Evolutionary conservation across 2,888 invertebrate species (phyloP), one percentile per base, ranked within the genome.

Genomic region (Oligia fasciuncula): DNA sequence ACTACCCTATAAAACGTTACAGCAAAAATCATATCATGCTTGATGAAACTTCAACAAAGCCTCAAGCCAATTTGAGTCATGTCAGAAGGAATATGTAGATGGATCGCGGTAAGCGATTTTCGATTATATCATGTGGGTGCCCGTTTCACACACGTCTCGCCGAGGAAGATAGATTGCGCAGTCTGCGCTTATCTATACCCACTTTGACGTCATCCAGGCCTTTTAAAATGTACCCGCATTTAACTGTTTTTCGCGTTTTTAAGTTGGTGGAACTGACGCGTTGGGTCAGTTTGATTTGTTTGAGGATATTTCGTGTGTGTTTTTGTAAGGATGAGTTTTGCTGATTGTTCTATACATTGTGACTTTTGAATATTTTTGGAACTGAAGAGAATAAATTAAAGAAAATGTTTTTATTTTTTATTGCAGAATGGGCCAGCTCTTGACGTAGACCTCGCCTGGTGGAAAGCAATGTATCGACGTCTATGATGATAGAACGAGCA

Each of bases 101-200:
- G 93, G 93, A 93, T 94, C 90, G 90, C 87, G 90, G 93, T 93
- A 93, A 94, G 92, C 94, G 94, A 92, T 94, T 94, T 92, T 92
- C 93, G 94, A 94, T 94, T 92, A 94, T 93, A 94, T 93, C 93
- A 92, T 93, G 92, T 91, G 93, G 93, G 93, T 89, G 85, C 91
- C 91, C 91, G 92, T 93, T 94, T 94, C 93, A 90, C 92, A 91
- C 90, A 93, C 90, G 94, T 94, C 94, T 92, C 88, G 78, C 83
- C 88, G 93, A 93, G 92, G 92, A 95, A 95, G 95, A 96, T 94
- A 94, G 94, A 95, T 95, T 94, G 93, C 93, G 90, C 86, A 89
- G 88, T 89, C 92, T 87, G 80, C 90, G 92, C 93, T 94, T 95
- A 95, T 95, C 95, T 93, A 90, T 83, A 87, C 78, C 88, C 90